Conservation (phyloP, 1,140 invertebrate species). For the Bombus picipes region DNA sequence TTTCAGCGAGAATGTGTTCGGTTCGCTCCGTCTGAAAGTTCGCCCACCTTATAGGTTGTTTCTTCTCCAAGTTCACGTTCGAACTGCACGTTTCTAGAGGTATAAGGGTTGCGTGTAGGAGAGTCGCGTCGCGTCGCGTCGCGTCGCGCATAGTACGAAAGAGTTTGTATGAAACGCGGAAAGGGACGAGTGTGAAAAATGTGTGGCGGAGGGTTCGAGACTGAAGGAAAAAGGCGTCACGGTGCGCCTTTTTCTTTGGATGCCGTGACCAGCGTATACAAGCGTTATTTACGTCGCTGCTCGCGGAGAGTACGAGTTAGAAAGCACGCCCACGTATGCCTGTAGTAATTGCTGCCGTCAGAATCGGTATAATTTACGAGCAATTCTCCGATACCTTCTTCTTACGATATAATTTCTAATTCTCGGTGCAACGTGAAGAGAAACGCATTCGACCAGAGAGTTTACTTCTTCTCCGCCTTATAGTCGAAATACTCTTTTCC, state of each 20-base stretch:
- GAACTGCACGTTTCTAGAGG: neutral
- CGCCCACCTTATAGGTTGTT: neutral
- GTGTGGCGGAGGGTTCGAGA: neutral
- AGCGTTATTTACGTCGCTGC: conserved; percentile 9
- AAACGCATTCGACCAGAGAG: too few relatives aligned
- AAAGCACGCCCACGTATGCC: neutral
- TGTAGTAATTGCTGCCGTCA: conserved; percentile 16
- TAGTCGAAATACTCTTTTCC: too few relatives aligned
- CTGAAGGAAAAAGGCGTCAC: neutral
- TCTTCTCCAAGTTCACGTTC: neutral
- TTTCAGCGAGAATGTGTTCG: neutral
- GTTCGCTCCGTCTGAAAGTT: neutral
- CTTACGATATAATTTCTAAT: too few relatives aligned
- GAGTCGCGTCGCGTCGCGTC: neutral
- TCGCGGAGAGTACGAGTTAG: neutral
- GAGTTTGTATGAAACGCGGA: neutral
- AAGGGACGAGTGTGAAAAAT: conserved; percentile 19
- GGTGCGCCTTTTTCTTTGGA: neutral
- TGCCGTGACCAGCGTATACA: conserved; percentile 1
- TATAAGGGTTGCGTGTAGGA: neutral
- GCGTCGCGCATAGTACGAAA: neutral
- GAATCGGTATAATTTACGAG: conserved; percentile 38
- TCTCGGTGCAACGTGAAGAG: too few relatives aligned
- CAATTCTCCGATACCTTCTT: neutral
- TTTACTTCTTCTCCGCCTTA: too few relatives aligned